Percentiles rank a stretch among this genome's conserved stretches.
Conservation (phyloP, 2,888 invertebrate species). For the Hoplodrina ambigua region DNA sequence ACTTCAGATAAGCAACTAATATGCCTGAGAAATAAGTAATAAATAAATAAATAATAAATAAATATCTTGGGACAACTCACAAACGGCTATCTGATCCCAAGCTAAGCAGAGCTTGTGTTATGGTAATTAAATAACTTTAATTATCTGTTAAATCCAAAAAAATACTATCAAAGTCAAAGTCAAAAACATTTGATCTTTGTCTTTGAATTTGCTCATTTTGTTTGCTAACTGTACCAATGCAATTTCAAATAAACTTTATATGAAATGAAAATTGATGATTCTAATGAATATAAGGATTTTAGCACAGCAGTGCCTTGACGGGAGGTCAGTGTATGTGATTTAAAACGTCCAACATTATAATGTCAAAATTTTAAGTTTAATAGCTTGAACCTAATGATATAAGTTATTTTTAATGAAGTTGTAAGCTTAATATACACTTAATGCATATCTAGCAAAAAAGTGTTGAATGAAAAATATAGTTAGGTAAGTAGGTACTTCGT, state of each 20-base stretch:
- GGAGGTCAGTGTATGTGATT: constrained; percentile 20
- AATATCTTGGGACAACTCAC: no score
- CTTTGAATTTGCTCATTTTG: constrained; percentile 3
- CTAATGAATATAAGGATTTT: constrained; percentile 46
- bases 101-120: no score
- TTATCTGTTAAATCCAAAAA: background rate
- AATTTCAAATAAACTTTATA: constrained; percentile 38
- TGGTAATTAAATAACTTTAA: no score
- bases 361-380: background rate
- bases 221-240: constrained; percentile 47
- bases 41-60: no score
- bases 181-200: no score
- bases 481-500: no score
- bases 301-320: constrained; percentile 12
- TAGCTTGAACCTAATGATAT: background rate
- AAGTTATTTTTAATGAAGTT: background rate
- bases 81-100: no score
- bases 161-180: background rate
- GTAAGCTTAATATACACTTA: background rate
- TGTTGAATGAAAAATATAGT: no score
- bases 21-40: no score
- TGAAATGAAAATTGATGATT: constrained; percentile 57
- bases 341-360: constrained; percentile 11
- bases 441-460: no score
- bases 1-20: background rate